These are phyloP conservation scores for Drosophila navojoa DNA, from an alignment of 1,140 invertebrate species.

Conservation along the genomic window DNA sequence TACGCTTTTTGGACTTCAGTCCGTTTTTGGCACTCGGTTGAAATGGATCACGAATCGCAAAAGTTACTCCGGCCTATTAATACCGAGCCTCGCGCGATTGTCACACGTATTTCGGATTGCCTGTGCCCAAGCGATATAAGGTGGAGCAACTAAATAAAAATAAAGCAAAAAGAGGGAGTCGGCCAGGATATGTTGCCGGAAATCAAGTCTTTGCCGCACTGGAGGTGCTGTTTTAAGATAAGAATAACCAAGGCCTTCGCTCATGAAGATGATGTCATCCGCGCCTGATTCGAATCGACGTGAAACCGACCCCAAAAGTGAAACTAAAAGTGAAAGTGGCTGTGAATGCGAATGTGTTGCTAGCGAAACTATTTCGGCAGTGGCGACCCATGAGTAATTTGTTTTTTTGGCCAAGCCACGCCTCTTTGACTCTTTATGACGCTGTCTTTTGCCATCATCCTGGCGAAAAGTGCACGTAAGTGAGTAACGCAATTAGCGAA, in stretches of 20 bases:
- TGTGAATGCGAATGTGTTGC: conserved; percentile 45
- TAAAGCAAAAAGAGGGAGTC: conserved; percentile 3
- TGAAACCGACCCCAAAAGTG: conserved; percentile 56
- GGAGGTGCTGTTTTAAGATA: conserved; percentile 17
- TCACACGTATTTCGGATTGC: conserved; percentile 22
- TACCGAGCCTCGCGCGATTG: conserved; percentile 25
- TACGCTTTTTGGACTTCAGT: conserved; percentile 50
- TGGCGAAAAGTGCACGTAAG: conserved; percentile 26
- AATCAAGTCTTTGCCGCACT: conserved; percentile 42
- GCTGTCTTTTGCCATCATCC: conserved; percentile 63
- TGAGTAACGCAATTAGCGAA: neutral
- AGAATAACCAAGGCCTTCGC: conserved; percentile 32
- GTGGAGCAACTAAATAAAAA: conserved; percentile 8
- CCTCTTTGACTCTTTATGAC: conserved; percentile 14
- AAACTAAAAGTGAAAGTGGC: neutral
- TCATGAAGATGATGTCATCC: conserved; percentile 61
- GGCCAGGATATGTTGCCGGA: conserved; percentile 62
- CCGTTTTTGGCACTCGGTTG: conserved; percentile 54
- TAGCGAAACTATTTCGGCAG: conserved; percentile 28
- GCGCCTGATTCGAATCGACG: conserved; percentile 51
- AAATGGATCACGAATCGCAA: conserved; percentile 56
- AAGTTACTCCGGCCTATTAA: conserved; percentile 1
- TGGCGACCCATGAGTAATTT: conserved; percentile 58
- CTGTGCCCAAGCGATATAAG: conserved; percentile 20
- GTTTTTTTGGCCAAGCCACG: conserved; percentile 31